Evolutionary conservation across 2,113 vertebrate species (phyloP).

Genomic region (Coracopsis vasa): DNA sequence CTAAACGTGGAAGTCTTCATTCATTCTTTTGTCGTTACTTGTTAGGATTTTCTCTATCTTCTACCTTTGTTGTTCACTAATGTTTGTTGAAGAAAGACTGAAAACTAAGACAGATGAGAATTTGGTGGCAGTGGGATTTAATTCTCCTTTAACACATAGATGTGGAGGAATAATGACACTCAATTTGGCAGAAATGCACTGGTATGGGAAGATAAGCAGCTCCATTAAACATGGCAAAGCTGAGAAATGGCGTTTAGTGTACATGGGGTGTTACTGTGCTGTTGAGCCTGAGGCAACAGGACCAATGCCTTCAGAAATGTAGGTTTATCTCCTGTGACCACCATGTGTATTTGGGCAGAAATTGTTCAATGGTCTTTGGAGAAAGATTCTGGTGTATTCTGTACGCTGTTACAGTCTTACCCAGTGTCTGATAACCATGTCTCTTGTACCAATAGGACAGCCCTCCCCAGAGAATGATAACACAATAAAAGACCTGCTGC

Average conservation of each 20-base stretch:
- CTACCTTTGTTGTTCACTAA: background rate
- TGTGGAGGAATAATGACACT: background rate
- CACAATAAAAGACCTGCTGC: constrained; percentile 90
- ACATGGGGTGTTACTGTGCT: background rate
- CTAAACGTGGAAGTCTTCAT: background rate
- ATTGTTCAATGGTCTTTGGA: background rate
- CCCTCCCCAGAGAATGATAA: constrained; percentile 89
- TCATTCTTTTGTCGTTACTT: background rate
- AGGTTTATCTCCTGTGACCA: background rate
- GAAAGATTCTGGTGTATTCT: background rate
- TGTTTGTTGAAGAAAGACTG: background rate
- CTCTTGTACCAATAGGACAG: constrained; percentile 74
- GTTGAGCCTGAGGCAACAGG: background rate
- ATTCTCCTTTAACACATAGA: background rate
- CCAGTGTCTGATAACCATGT: background rate
- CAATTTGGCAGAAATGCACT: background rate
- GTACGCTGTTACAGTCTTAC: background rate
- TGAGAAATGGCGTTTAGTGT: background rate
- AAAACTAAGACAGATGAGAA: background rate
- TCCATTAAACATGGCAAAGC: background rate
- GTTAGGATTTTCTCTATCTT: background rate
- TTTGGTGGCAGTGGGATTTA: background rate
- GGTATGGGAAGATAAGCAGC: background rate
- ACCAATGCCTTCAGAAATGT: background rate
- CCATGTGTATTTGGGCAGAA: background rate